Evolutionary conservation across 2,113 vertebrate genomes (phyloP), one percentile per base, ranked within the genome.

Genomic region (Mohoua ochrocephala): DNA sequence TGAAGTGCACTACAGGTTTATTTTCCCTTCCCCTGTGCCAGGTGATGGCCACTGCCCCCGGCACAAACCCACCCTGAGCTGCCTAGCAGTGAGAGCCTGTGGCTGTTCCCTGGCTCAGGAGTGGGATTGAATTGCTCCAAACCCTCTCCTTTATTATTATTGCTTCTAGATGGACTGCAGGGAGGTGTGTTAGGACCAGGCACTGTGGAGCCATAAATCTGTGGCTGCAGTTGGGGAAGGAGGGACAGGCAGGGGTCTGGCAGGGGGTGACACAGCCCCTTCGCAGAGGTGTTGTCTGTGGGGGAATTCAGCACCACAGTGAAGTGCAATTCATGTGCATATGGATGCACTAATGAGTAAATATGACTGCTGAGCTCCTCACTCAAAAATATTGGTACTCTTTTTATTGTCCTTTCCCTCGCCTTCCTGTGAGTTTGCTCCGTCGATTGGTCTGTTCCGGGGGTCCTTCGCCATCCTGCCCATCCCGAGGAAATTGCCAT

Each of bases 401-500:
- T 37, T 33, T 12, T 14, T 70, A 31, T 41, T 7, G 18, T 19
- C 8, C 8, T 61, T n/a, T n/a, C 59, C 26, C 14, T 92, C 2
- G 0, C 21, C 9, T 35, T 33, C 10, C 8, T 18, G 9, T 11
- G 31, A 28, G 59, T 83, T 78, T 61, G 50, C 45, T 44, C 3
- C 1, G 8, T 53, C 21, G 3, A 18, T 23, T 3, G 9, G 9
- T 37, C 23, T 81, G 44, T 12, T 11, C 30, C 13, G 15, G 44
- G 45, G 31, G 5, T 8, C 13, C 22, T 71, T 59, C 0, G 0
- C 42, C 16, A 24, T 45, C n/a, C 56, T 68, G 22, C 45, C 57
- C 35, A 12, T 19, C 10, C 39, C 2, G 0, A 33, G 24, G 9
- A 50, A 14, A 39, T 11, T 28, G 4, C 16, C 26, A 2, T 1